These are phyloP conservation scores for Synaphobranchus kaupii DNA, from an alignment of 2,797 vertebrate genomes.

Conservation along the genomic window DNA sequence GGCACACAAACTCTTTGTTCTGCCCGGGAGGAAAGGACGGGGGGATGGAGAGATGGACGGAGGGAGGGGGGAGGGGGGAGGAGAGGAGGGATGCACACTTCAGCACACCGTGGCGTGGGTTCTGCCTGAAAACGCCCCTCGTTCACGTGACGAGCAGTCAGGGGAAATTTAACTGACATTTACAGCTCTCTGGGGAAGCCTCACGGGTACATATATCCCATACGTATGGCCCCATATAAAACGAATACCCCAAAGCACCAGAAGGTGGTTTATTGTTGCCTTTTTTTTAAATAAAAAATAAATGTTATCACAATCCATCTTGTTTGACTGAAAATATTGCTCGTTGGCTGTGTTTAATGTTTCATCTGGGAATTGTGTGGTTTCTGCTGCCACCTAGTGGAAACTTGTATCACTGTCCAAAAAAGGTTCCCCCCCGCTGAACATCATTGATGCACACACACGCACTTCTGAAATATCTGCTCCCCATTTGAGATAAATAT, in stretches of 20 bases:
- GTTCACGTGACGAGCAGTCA: background rate
- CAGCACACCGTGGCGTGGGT: background rate
- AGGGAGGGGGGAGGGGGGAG: background rate
- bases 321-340: background rate
- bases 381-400: slow-evolving; percentile 75
- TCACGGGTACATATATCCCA: background rate
- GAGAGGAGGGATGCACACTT: background rate
- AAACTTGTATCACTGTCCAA: background rate
- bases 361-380: slow-evolving; percentile 21
- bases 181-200: background rate
- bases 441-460: background rate
- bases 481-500: background rate
- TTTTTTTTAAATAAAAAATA: background rate
- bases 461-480: background rate
- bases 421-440: too few species aligned
- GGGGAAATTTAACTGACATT: background rate
- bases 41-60: background rate
- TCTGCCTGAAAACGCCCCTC: background rate
- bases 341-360: background rate
- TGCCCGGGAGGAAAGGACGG: slow-evolving; percentile 50
- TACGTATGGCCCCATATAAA: background rate
- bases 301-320: background rate
- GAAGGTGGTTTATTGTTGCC: slow-evolving; percentile 10
- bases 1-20: slow-evolving; percentile 98
- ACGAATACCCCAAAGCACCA: background rate